Evolutionary conservation across 2,888 invertebrate genomes (phyloP).

Genomic region (Mimumesa dahlbomi): DNA sequence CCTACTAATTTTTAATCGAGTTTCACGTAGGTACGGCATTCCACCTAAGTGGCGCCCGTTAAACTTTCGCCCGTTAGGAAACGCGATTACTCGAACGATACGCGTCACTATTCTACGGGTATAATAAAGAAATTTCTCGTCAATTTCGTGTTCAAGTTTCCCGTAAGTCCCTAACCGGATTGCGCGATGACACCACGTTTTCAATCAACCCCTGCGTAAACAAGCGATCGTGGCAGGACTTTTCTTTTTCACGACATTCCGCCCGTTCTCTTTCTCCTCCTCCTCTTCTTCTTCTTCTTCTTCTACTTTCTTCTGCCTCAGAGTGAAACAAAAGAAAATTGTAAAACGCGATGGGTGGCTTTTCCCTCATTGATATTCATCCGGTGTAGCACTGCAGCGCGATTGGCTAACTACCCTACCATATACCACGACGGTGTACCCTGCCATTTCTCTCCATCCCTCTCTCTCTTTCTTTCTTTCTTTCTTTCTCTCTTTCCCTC

Average conservation of each 20-base stretch:
- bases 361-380: slow-evolving; percentile 78
- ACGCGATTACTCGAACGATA: not conserved
- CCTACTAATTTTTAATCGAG: not conserved
- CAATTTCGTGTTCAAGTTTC: slow-evolving; percentile 18
- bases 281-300: not conserved
- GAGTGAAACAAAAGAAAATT: slow-evolving; percentile 67
- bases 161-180: slow-evolving; percentile 53
- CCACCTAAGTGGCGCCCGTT: not conserved
- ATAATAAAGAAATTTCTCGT: slow-evolving; percentile 29
- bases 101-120: not conserved
- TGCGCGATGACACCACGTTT: slow-evolving; percentile 61
- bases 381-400: slow-evolving; percentile 71
- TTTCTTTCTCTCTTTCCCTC: slow-evolving; percentile 32
- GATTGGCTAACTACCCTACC: slow-evolving; percentile 78
- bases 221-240: slow-evolving; percentile 53
- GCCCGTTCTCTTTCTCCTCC: not conserved
- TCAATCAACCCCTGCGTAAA: slow-evolving; percentile 68
- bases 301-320: slow-evolving; percentile 25
- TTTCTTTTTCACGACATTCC: slow-evolving; percentile 7
- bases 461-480: slow-evolving; percentile 29
- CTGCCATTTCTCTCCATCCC: slow-evolving; percentile 42
- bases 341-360: slow-evolving; percentile 73
- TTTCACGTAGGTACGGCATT: not conserved
- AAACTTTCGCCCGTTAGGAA: not conserved
- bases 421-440: slow-evolving; percentile 60